Percentiles rank a stretch among this genome's conserved stretches.
phyloP scores from a whole-genome alignment of 2,888 invertebrate species.

The Leptura quadrifasciata region DNA sequence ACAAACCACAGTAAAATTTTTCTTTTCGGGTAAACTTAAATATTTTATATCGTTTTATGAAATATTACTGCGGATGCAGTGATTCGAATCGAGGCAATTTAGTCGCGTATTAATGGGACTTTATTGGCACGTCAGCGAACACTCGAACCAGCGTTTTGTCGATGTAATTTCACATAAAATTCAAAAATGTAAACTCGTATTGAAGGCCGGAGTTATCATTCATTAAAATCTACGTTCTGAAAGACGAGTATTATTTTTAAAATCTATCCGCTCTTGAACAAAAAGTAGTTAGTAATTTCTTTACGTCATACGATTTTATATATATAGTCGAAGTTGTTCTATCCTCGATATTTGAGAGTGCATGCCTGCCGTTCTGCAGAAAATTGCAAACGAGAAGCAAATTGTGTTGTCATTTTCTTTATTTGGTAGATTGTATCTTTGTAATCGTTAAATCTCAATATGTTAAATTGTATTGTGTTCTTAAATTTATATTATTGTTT shows the following conservation, averaged over 20 bases:
- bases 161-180: background rate
- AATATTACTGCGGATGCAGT: background rate
- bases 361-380: too few relatives aligned
- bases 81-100: background rate
- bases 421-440: too few relatives aligned
- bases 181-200: background rate
- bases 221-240: background rate
- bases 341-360: too few relatives aligned
- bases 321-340: too few relatives aligned
- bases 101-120: background rate
- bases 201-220: background rate
- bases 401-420: too few relatives aligned
- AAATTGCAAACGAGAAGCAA: too few relatives aligned
- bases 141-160: background rate
- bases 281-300: too few relatives aligned
- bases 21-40: background rate
- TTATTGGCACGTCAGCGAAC: conserved; percentile 2
- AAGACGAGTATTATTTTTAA: background rate
- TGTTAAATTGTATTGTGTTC: too few relatives aligned
- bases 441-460: too few relatives aligned
- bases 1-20: background rate
- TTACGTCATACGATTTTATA: too few relatives aligned
- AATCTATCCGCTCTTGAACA: too few relatives aligned
- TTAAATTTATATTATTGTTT: too few relatives aligned
- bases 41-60: background rate